phyloP scores from a whole-genome alignment of 2,797 vertebrate genomes.

The Cuniculus paca region DNA sequence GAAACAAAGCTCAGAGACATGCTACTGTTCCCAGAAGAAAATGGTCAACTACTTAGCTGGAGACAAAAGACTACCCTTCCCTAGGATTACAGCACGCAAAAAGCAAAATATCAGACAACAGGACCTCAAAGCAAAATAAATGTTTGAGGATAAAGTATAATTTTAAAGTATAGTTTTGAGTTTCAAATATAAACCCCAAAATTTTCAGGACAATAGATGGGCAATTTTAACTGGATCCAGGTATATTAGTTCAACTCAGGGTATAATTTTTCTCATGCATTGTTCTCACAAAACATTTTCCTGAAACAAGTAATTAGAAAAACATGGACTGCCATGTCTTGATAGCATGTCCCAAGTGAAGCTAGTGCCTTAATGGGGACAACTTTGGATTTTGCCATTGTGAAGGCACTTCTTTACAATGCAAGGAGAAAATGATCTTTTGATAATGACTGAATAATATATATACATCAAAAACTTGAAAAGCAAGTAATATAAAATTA shows the following conservation, averaged over 20 bases:
- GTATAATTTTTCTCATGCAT: neutral
- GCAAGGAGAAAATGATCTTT: neutral
- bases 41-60: slow-evolving; percentile 91
- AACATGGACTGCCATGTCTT: accelerated
- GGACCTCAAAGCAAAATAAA: slow-evolving; percentile 92
- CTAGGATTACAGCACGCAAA: slow-evolving; percentile 91
- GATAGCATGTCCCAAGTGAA: neutral
- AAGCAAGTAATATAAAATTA: neutral
- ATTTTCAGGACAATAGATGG: neutral
- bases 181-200: neutral
- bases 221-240: neutral
- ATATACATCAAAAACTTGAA: neutral
- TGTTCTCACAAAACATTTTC: neutral
- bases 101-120: slow-evolving; percentile 91
- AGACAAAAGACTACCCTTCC: slow-evolving; percentile 90
- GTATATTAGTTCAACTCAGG: neutral
- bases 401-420: neutral
- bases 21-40: slow-evolving; percentile 89
- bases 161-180: slow-evolving; percentile 62
- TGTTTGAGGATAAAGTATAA: slow-evolving; percentile 90
- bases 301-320: neutral
- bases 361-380: neutral
- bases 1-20: slow-evolving; percentile 90
- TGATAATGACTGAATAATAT: neutral
- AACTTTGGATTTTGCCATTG: neutral